phyloP scores from a whole-genome alignment of 2,888 invertebrate species.

The Helicoverpa assulta region DNA sequence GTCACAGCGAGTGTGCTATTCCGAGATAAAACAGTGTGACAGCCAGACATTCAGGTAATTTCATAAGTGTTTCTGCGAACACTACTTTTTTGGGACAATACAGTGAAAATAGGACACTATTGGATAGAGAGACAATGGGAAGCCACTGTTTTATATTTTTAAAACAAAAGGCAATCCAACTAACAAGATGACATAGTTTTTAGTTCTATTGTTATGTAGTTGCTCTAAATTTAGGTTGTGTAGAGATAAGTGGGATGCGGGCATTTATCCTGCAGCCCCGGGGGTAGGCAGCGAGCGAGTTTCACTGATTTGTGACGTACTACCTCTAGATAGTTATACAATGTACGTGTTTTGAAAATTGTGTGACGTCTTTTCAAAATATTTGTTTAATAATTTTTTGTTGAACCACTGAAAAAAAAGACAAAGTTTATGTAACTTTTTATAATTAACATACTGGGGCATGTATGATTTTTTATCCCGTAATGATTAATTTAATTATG shows the following conservation, averaged over 20 bases:
- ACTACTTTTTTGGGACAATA: slow-evolving; percentile 17
- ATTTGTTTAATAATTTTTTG: no score
- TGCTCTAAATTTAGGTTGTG: slow-evolving; percentile 39
- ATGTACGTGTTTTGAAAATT: neutral
- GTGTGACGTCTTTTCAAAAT: neutral
- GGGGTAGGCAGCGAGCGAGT: neutral
- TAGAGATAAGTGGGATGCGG: neutral
- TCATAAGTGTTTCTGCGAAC: slow-evolving; percentile 33
- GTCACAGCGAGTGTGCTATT: slow-evolving; percentile 15
- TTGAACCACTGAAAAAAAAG: no score
- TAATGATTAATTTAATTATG: no score
- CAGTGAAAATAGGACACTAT: slow-evolving; percentile 28
- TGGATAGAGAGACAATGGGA: slow-evolving; percentile 19
- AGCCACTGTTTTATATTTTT: slow-evolving; percentile 41
- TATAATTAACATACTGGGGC: no score
- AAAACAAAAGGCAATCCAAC: slow-evolving; percentile 53
- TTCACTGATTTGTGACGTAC: neutral
- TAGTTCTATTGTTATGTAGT: slow-evolving; percentile 43
- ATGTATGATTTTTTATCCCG: no score
- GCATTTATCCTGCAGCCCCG: neutral
- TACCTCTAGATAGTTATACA: no score
- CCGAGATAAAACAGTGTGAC: slow-evolving; percentile 26
- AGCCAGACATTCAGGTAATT: slow-evolving; percentile 35
- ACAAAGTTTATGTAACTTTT: no score
- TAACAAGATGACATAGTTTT: slow-evolving; percentile 57